These are phyloP conservation scores for Phrynocephalus versicolor DNA, from an alignment of 2,113 vertebrate species.

Conservation along the genomic window DNA sequence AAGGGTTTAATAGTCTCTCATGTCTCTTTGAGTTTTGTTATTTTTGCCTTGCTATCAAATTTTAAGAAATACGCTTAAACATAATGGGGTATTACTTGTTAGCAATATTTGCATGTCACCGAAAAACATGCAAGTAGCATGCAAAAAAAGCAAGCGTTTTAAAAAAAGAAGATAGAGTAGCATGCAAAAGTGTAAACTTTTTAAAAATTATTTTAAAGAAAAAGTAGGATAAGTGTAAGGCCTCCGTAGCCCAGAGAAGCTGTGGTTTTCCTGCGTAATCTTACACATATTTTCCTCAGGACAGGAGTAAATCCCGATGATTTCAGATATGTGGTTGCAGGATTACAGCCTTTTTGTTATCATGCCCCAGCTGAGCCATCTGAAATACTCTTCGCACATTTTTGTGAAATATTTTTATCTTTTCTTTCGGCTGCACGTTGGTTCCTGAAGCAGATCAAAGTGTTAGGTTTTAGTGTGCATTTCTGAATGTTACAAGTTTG, in stretches of 20 bases:
- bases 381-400: neutral
- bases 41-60: neutral
- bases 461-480: neutral
- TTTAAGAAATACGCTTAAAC: neutral
- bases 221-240: neutral
- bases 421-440: neutral
- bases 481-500: constrained; percentile 2
- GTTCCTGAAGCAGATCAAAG: neutral
- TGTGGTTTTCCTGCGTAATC: neutral
- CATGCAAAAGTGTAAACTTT: no score
- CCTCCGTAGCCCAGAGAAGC: neutral
- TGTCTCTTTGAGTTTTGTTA: no score
- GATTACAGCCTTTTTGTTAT: neutral
- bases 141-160: no score
- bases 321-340: neutral
- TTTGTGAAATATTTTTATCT: neutral
- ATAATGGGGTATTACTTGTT: neutral
- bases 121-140: no score
- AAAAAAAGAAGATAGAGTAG: no score
- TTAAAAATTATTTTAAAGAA: neutral
- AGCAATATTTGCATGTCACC: neutral
- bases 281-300: neutral
- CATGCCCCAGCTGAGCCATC: neutral
- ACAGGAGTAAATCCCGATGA: neutral
- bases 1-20: no score